phyloP scores from a whole-genome alignment of 2,888 invertebrate species.

The Xanthia icteritia region DNA sequence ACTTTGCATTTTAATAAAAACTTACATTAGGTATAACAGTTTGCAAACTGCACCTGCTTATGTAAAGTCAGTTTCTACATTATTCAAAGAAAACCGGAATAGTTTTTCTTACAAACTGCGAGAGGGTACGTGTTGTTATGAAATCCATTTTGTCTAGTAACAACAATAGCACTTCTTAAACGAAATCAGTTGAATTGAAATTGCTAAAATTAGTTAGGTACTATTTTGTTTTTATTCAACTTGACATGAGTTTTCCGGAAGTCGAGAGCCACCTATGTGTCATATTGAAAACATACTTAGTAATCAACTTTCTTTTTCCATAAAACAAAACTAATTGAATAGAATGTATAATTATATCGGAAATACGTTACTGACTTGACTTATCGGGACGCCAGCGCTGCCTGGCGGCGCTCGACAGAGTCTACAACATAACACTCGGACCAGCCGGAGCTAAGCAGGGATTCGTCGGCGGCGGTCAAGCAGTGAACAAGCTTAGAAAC shows the following conservation, averaged over 20 bases:
- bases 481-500: too few relatives aligned
- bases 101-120: constrained; percentile 48
- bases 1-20: constrained; percentile 72
- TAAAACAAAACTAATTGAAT: not conserved
- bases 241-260: not conserved
- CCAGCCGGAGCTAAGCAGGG: too few relatives aligned
- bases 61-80: constrained; percentile 53
- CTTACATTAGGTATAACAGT: constrained; percentile 59
- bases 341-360: not conserved
- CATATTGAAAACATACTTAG: not conserved
- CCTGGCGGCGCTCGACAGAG: too few relatives aligned
- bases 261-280: not conserved
- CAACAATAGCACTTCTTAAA: not conserved
- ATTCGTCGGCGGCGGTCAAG: too few relatives aligned
- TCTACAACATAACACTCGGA: too few relatives aligned
- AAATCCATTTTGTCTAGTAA: constrained; percentile 23
- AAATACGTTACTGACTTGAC: too few relatives aligned
- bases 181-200: not conserved
- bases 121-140: constrained; percentile 25
- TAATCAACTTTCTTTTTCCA: not conserved
- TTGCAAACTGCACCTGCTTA: constrained; percentile 59
- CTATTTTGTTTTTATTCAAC: not conserved
- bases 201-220: not conserved
- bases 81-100: constrained; percentile 55
- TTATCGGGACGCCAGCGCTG: too few relatives aligned